Evolutionary conservation across 2,113 vertebrate genomes (phyloP).

Genomic region (Macquaria australasica): DNA sequence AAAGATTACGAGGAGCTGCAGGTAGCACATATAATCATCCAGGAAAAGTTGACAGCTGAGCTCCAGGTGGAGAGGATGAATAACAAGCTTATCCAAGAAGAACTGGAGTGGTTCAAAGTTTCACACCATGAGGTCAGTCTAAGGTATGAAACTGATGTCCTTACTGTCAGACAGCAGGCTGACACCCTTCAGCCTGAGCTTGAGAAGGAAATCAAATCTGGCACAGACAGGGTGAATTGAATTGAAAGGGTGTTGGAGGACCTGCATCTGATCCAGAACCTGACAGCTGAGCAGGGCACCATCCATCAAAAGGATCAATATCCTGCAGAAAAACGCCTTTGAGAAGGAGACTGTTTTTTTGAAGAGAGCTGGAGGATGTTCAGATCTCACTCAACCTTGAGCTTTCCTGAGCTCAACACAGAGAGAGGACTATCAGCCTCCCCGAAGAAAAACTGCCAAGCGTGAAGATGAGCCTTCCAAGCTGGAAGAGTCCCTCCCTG

Average conservation of each 20-base stretch:
- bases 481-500: no score
- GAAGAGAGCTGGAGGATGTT: background rate
- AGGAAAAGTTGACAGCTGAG: background rate
- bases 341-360: background rate
- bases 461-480: background rate
- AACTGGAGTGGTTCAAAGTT: background rate
- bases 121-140: background rate
- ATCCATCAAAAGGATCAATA: background rate
- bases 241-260: background rate
- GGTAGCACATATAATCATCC: background rate
- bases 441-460: background rate
- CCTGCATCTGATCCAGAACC: background rate
- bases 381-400: background rate
- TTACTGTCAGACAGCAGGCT: no score
- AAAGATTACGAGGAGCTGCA: background rate
- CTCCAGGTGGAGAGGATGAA: background rate
- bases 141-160: no score
- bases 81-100: background rate
- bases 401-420: background rate
- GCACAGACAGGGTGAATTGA: background rate
- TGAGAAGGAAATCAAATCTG: background rate
- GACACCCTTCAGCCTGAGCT: no score
- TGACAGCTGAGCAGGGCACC: background rate
- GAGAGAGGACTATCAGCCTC: background rate
- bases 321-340: background rate